A percentile compares a stretch with the other conserved stretches of the same genome.
Evolutionary conservation across 2,113 vertebrate species (phyloP).

Genomic region (Triplophysa siluroides): DNA sequence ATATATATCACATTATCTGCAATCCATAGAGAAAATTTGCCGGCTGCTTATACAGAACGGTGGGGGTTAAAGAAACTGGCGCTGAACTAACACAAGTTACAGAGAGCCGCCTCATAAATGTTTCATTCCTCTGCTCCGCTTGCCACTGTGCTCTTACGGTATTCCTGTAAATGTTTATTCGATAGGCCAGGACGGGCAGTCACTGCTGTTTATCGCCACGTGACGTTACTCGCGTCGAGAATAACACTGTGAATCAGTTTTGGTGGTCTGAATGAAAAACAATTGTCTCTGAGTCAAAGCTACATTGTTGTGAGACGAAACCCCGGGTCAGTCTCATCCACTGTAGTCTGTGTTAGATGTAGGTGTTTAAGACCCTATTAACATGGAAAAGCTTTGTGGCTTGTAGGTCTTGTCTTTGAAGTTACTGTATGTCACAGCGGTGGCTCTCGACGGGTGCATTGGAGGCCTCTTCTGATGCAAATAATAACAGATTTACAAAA

Average conservation of each 20-base stretch:
- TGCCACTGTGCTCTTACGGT: slow-evolving; percentile 66
- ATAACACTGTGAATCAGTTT: slow-evolving; percentile 4
- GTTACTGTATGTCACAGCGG: too few species aligned
- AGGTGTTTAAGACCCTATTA: too few species aligned
- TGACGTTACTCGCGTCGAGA: not conserved
- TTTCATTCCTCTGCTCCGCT: slow-evolving; percentile 66
- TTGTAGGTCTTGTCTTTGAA: too few species aligned
- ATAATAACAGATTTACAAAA: too few species aligned
- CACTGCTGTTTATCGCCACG: slow-evolving; percentile 28
- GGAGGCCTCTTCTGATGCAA: too few species aligned
- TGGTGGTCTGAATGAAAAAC: not conserved
- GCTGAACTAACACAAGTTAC: slow-evolving; percentile 53
- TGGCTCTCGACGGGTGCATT: too few species aligned
- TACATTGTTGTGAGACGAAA: not conserved
- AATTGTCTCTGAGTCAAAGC: not conserved
- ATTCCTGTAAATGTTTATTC: slow-evolving; percentile 61
- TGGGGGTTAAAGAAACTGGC: slow-evolving; percentile 70
- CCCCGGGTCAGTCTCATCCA: not conserved
- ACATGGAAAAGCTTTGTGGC: too few species aligned
- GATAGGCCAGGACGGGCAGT: slow-evolving; percentile 55
- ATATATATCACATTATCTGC: slow-evolving; percentile 65
- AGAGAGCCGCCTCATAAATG: slow-evolving; percentile 70
- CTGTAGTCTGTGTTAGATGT: too few species aligned
- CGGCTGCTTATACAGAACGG: slow-evolving; percentile 59
- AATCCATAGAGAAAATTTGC: slow-evolving; percentile 61